phyloP scores from a whole-genome alignment of 2,888 invertebrate genomes.

The Apamea monoglypha region DNA sequence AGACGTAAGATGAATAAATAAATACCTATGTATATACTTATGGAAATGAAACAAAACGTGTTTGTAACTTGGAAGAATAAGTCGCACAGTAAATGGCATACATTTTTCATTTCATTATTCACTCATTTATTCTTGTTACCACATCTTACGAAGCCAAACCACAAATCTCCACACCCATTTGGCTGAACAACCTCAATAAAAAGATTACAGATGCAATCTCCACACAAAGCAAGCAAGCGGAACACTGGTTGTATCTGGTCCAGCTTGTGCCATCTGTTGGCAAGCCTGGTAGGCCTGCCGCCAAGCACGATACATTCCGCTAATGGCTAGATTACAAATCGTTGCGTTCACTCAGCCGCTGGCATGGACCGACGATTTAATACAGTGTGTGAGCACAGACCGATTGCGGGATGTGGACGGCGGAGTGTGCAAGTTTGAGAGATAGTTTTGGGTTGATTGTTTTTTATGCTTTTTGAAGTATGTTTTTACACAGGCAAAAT shows the following conservation, averaged over 20 bases:
- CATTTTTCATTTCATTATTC: neutral
- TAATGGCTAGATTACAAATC: slow-evolving; percentile 84
- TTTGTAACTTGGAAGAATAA: neutral
- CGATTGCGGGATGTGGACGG: slow-evolving; percentile 5
- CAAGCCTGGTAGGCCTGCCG: slow-evolving; percentile 65
- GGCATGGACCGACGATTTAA: slow-evolving; percentile 66
- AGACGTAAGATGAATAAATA: too few relatives aligned
- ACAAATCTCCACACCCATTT: slow-evolving; percentile 38
- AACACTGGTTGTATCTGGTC: slow-evolving; percentile 51
- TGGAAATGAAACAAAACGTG: too few relatives aligned
- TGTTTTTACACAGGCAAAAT: neutral
- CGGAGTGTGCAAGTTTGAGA: slow-evolving; percentile 9
- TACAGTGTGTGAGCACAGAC: slow-evolving; percentile 59
- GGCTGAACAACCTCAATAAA: slow-evolving; percentile 42
- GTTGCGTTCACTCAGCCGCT: slow-evolving; percentile 72
- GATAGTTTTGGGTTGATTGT: neutral
- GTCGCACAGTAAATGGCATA: neutral
- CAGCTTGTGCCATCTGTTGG: slow-evolving; percentile 78
- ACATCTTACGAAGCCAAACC: slow-evolving; percentile 11
- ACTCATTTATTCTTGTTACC: neutral
- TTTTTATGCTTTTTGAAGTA: neutral
- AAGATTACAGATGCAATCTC: slow-evolving; percentile 56
- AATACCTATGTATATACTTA: too few relatives aligned
- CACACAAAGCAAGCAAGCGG: slow-evolving; percentile 32
- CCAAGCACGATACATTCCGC: slow-evolving; percentile 79